Evolutionary conservation across 2,797 vertebrate genomes (phyloP).

Genomic region (Momotus momota): DNA sequence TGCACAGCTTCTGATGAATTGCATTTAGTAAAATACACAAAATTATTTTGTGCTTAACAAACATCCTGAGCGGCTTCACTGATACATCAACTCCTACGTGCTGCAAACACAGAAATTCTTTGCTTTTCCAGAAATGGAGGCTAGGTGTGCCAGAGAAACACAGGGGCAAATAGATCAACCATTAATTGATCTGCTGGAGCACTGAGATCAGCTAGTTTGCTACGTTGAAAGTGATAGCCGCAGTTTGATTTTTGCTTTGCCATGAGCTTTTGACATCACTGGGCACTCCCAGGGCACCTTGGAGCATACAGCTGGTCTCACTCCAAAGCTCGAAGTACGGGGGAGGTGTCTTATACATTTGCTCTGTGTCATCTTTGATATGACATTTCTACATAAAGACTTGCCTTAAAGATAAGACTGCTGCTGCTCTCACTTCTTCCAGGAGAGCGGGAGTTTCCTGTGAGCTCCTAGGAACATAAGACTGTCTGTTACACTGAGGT

Average conservation of each 20-base stretch:
- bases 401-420: background rate
- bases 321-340: background rate
- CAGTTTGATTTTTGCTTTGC: background rate
- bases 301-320: background rate
- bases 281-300: background rate
- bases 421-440: background rate
- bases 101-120: background rate
- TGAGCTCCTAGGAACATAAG: background rate
- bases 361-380: background rate
- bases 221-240: background rate
- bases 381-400: background rate
- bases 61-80: background rate
- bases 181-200: background rate
- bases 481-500: background rate
- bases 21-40: background rate
- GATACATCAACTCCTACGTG: background rate
- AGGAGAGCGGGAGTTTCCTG: background rate
- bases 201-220: background rate
- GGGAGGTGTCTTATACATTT: background rate
- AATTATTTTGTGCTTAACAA: constrained; percentile 33
- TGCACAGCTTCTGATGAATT: constrained; percentile 37
- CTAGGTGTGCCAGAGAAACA: background rate
- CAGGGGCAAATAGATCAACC: background rate
- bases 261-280: background rate
- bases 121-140: background rate